phyloP scores from a whole-genome alignment of 2,888 invertebrate species.

The Idaea biselata region DNA sequence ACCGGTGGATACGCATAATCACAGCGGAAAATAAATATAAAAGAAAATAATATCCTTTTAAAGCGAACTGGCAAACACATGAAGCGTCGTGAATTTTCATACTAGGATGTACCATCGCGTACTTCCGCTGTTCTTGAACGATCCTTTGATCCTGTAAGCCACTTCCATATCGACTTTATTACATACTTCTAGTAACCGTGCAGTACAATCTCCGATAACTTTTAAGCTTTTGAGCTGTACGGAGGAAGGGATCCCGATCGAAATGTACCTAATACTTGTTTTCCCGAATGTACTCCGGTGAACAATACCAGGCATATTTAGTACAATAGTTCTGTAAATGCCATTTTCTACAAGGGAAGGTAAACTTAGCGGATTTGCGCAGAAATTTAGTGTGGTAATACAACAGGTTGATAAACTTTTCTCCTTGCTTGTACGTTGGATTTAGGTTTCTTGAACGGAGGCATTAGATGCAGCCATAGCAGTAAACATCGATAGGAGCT shows the following conservation, averaged over 20 bases:
- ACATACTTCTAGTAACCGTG: conserved; percentile 19
- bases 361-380: not conserved
- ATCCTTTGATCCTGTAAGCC: conserved; percentile 20
- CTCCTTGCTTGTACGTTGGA: not conserved
- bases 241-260: conserved; percentile 20
- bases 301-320: not conserved
- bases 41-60: not conserved
- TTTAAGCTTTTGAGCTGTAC: conserved; percentile 26
- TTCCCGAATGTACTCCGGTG: conserved; percentile 6
- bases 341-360: conserved; percentile 1
- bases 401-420: not conserved
- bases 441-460: not conserved
- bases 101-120: conserved; percentile 2
- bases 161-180: conserved; percentile 22
- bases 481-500: not conserved
- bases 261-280: conserved; percentile 11
- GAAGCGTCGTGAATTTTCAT: not conserved
- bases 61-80: not conserved
- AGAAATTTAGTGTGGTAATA: not conserved
- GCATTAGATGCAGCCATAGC: not conserved
- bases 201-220: conserved; percentile 25
- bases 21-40: not conserved
- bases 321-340: conserved; percentile 1
- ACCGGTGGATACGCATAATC: not conserved
- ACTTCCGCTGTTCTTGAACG: conserved; percentile 18